These are phyloP conservation scores for Euphydryas editha DNA, from an alignment of 2,888 invertebrate genomes.

Conservation along the genomic window DNA sequence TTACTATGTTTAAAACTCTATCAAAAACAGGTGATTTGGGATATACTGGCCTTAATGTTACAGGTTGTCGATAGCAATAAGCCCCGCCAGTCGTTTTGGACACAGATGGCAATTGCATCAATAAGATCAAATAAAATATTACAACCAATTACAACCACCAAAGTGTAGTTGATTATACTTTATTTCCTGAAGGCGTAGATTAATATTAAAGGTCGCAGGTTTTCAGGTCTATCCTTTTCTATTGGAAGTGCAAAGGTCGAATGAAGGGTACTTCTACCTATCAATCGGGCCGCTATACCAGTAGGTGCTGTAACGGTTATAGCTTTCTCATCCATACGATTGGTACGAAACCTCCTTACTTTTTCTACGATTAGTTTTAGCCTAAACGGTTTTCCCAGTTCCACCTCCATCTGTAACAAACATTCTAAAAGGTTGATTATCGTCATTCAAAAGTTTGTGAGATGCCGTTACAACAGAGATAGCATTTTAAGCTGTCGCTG, in stretches of 20 bases:
- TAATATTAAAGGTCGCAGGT: background rate
- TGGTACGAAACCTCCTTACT: too few species aligned
- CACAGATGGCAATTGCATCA: background rate
- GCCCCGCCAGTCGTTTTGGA: background rate
- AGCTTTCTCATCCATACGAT: too few species aligned
- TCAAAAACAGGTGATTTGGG: too few species aligned
- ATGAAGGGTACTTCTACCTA: background rate
- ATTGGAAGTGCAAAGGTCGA: background rate
- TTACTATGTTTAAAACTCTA: too few species aligned
- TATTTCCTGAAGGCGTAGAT: background rate
- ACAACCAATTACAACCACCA: background rate
- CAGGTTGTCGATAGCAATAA: background rate
- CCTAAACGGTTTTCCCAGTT: background rate
- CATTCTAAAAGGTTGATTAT: background rate
- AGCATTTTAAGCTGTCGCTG: too few species aligned
- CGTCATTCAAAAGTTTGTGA: background rate
- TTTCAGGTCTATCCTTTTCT: background rate
- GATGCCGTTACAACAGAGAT: background rate
- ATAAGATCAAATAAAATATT: background rate
- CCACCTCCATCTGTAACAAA: background rate
- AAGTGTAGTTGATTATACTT: background rate
- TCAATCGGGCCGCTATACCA: background rate
- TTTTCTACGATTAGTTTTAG: too few species aligned
- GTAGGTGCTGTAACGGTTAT: background rate
- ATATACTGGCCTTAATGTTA: background rate